Conservation (phyloP, 2,888 invertebrate species). For the Drepana falcataria region DNA sequence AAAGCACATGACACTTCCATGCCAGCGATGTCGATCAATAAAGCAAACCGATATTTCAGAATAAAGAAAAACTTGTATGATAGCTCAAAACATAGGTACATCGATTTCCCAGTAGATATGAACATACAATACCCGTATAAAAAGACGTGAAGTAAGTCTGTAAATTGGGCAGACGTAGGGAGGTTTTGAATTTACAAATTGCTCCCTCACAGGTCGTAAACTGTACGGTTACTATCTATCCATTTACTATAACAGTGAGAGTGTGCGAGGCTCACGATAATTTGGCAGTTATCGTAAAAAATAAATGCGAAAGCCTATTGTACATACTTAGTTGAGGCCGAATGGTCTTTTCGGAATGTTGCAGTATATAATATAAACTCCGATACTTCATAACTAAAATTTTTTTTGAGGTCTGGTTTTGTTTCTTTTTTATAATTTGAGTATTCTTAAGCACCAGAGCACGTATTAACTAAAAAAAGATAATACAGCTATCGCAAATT, state of each 20-base stretch:
- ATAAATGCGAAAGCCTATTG: slow-evolving; percentile 17
- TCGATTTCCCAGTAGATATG: slow-evolving; percentile 14
- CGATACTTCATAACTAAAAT: too few species aligned
- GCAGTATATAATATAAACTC: background rate
- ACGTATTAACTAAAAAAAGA: too few species aligned
- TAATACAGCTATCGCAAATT: too few species aligned
- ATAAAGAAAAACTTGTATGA: slow-evolving; percentile 18
- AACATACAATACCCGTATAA: background rate
- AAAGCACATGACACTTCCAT: slow-evolving; percentile 1
- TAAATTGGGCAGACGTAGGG: background rate
- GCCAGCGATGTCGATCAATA: slow-evolving; percentile 39
- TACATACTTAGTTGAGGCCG: slow-evolving; percentile 10
- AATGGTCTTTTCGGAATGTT: background rate
- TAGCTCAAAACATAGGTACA: slow-evolving; percentile 1
- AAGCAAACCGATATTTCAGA: slow-evolving; percentile 26
- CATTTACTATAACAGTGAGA: slow-evolving; percentile 25
- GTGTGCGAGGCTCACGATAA: slow-evolving; percentile 29
- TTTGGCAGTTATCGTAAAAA: slow-evolving; percentile 45
- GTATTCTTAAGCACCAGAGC: too few species aligned
- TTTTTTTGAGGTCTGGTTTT: too few species aligned
- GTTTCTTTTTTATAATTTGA: too few species aligned
- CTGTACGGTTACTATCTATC: background rate
- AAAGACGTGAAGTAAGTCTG: too few species aligned
- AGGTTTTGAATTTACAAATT: background rate
- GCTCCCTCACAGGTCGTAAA: background rate